These are phyloP conservation scores for Chionodraco myersi DNA, from an alignment of 2,113 vertebrate species.

Conservation along the genomic window DNA sequence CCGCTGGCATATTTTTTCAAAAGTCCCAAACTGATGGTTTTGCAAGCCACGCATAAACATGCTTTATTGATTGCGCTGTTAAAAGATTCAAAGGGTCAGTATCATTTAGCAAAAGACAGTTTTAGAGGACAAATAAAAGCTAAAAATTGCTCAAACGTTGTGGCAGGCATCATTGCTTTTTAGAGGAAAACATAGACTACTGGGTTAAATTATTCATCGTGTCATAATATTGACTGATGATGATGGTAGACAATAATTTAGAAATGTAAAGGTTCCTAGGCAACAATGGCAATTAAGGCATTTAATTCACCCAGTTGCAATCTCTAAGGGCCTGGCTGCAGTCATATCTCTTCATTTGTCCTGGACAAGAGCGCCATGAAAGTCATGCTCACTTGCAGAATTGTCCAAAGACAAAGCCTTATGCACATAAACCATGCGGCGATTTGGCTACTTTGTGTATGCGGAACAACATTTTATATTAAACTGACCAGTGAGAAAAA, in stretches of 20 bases:
- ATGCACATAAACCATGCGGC: conserved; percentile 40
- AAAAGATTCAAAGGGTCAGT: conserved; percentile 98
- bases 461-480: conserved; percentile 19
- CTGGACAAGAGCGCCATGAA: conserved; percentile 60
- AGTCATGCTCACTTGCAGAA: conserved; percentile 57
- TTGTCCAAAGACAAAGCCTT: conserved; percentile 59
- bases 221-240: conserved; percentile 84
- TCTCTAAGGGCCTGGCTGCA: conserved; percentile 56
- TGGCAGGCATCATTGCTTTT: conserved; percentile 80
- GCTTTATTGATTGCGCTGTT: conserved; percentile 99
- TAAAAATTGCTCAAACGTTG: conserved; percentile 81
- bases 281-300: conserved; percentile 76
- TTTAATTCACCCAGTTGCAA: conserved; percentile 70
- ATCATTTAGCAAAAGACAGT: conserved; percentile 96
- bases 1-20: conserved; percentile 93
- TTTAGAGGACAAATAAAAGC: conserved; percentile 95
- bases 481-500: conserved; percentile 18
- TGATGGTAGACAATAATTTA: conserved; percentile 65
- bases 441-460: conserved; percentile 29
- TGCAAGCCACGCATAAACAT: conserved; percentile 98
- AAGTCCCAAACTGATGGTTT: conserved; percentile 99
- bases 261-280: conserved; percentile 70
- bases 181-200: conserved; percentile 71
- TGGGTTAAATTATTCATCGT: conserved; percentile 82
- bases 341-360: conserved; percentile 71